Base-by-base conservation (phyloP, 2,888 invertebrate genomes). In the Pterostichus madidus region DNA sequence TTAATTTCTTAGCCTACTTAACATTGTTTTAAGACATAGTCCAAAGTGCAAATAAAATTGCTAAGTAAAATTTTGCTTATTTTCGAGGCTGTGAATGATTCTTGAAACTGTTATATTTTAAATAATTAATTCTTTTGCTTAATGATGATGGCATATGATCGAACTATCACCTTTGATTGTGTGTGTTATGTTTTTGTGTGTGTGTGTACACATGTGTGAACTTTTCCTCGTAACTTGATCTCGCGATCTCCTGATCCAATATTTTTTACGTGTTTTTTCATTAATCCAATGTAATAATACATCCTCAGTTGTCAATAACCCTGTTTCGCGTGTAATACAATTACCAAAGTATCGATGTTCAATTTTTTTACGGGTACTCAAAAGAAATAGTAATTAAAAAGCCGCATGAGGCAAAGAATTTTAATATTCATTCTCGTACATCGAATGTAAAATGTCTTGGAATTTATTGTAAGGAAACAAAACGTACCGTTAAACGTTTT, bases 341-440 rank as follows among this genome's bases (percentile, higher is more conserved):
- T 64, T 73, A 59, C 46, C 24, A n/a, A 17, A 61, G 49, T 73
- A 71, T 59, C 71, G 52, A 80, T 71, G 71, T 71, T 46, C 39
- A 44, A 24, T 24, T 17, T 73, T 73, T 59, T 73, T 56, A 56
- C 31, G 17, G 24, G 13, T 39, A 46, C 61, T 61, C 31, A 24
- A 56, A 35, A 61, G 64, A 73, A 81, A 53, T 68, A 35, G 31
- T 56, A 56, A 56, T 73, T 71, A 68, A 82, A 82, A 46, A 46
- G 35, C 56, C 75, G 61, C 61, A 82, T 75, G 64, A 52, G 75
- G 61, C 59, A 61, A 59, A 64, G 76, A 82, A 82, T 82, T 76
- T 82, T 76, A 75, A 76, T 64, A 82, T 49, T 61, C 76, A 61
- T 64, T 75, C 61, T 75, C 49, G 71, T 71, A 71, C 46, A 49